Conservation (phyloP, 2,113 vertebrate genomes). For the Phoxinus phoxinus region DNA sequence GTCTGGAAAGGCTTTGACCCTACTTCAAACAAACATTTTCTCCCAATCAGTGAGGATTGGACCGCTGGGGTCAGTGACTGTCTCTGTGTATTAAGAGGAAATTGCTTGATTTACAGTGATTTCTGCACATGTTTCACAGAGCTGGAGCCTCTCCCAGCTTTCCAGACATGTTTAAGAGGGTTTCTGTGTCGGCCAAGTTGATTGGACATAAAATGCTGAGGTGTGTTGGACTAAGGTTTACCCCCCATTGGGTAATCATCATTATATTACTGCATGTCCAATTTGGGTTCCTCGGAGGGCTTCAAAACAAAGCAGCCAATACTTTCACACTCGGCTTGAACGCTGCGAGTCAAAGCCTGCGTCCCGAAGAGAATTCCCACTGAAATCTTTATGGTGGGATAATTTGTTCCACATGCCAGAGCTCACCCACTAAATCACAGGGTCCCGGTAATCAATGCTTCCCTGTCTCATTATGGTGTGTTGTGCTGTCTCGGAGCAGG, state of each 20-base stretch:
- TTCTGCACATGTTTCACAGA: constrained; percentile 54
- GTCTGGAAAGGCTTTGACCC: constrained; percentile 73
- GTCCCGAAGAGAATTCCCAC: constrained; percentile 45
- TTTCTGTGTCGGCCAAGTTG: constrained; percentile 21
- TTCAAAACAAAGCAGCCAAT: constrained; percentile 38
- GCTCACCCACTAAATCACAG: constrained; percentile 58
- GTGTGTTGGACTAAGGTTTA: constrained; percentile 33
- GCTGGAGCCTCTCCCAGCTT: constrained; percentile 36
- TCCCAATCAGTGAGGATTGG: constrained; percentile 75
- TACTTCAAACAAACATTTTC: constrained; percentile 77
- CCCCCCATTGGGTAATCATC: constrained; percentile 33
- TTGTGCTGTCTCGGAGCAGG: constrained; percentile 50
- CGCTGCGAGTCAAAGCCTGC: constrained; percentile 19
- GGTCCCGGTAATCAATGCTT: constrained; percentile 57
- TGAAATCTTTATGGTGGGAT: constrained; percentile 59
- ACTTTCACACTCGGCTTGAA: constrained; percentile 50
- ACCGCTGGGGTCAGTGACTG: constrained; percentile 70
- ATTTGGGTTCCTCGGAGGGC: constrained; percentile 15
- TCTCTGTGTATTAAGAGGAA: constrained; percentile 75
- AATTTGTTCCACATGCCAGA: constrained; percentile 65
- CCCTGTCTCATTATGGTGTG: constrained; percentile 56
- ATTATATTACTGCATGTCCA: constrained; percentile 38
- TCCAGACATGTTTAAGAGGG: constrained; percentile 31
- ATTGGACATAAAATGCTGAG: constrained; percentile 40
- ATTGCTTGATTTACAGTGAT: constrained; percentile 73